Percentiles rank a stretch among this genome's conserved stretches.
phyloP scores from a whole-genome alignment of 2,797 vertebrate species.

The Margarornis squamiger region DNA sequence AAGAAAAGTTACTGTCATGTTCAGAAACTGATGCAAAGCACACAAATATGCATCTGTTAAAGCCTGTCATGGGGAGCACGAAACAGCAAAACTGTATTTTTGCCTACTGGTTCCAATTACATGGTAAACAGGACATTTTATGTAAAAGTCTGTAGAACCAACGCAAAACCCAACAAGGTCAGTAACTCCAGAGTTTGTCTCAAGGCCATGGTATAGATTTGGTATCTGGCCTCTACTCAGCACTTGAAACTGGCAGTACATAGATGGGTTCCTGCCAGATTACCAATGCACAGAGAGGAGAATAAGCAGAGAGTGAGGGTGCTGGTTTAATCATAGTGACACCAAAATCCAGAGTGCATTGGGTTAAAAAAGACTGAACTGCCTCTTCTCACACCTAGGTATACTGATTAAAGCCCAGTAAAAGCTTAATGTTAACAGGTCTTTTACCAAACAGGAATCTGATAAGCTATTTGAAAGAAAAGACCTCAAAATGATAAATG shows the following conservation, averaged over 20 bases:
- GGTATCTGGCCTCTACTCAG: not conserved
- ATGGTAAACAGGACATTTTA: not conserved
- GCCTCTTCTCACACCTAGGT: not conserved
- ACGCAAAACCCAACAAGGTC: not conserved
- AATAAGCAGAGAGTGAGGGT: not conserved
- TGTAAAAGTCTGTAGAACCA: not conserved
- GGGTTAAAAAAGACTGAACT: not conserved
- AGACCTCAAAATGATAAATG: not conserved
- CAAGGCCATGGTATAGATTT: not conserved
- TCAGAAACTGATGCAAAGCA: not conserved
- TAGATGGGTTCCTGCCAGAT: not conserved
- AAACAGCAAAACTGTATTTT: not conserved
- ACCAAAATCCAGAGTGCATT: not conserved
- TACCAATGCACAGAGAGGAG: not conserved
- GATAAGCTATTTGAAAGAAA: not conserved
- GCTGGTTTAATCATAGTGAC: not conserved
- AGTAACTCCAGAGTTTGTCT: not conserved
- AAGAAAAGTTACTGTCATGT: not conserved
- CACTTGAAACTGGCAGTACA: not conserved
- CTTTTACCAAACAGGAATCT: not conserved
- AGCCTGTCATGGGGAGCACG: not conserved
- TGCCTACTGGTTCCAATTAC: not conserved
- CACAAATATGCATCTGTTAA: rapidly evolving
- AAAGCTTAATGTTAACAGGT: not conserved
- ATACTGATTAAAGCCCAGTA: not conserved